Conservation (phyloP, 2,888 invertebrate genomes). For the Scaptomyza cyrtandrae region DNA sequence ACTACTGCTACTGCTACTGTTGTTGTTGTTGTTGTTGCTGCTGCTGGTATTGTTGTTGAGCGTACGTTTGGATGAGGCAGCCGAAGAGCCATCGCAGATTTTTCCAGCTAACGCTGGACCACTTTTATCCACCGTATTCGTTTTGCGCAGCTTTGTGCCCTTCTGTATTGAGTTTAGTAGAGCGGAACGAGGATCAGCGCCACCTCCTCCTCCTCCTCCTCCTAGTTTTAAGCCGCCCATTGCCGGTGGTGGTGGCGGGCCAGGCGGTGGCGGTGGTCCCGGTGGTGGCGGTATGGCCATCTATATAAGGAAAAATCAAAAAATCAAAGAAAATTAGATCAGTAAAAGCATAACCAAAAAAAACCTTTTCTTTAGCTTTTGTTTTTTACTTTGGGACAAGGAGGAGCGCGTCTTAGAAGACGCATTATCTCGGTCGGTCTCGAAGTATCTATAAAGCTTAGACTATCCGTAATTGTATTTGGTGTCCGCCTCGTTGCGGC, state of each 20-base stretch:
- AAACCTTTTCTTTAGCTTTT: background rate
- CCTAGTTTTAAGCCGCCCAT: conserved; percentile 82
- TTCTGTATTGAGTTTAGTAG: conserved; percentile 93
- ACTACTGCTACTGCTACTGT: conserved; percentile 38
- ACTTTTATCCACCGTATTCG: conserved; percentile 96
- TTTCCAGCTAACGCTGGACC: conserved; percentile 90
- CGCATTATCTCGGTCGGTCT: conserved; percentile 46
- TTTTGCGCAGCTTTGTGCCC: conserved; percentile 92
- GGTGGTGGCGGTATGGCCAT: conserved; percentile 86
- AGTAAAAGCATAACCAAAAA: too few relatives aligned
- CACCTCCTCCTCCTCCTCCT: conserved; percentile 62
- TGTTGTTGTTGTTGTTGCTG: conserved; percentile 51
- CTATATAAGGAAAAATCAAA: conserved; percentile 50
- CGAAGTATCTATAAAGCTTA: background rate
- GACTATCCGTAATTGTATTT: conserved; percentile 10
- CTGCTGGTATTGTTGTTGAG: conserved; percentile 36
- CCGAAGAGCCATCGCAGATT: conserved; percentile 42
- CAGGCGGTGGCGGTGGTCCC: conserved; percentile 87
- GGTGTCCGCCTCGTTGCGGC: conserved; percentile 45
- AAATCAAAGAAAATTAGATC: background rate
- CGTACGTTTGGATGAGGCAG: conserved; percentile 36
- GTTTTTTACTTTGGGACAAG: conserved; percentile 53
- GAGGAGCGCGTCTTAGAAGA: conserved; percentile 52
- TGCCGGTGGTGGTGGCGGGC: conserved; percentile 88
- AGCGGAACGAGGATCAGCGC: conserved; percentile 88